These are phyloP conservation scores for Ptychadena robeensis DNA, from an alignment of 2,797 vertebrate species.

Conservation along the genomic window DNA sequence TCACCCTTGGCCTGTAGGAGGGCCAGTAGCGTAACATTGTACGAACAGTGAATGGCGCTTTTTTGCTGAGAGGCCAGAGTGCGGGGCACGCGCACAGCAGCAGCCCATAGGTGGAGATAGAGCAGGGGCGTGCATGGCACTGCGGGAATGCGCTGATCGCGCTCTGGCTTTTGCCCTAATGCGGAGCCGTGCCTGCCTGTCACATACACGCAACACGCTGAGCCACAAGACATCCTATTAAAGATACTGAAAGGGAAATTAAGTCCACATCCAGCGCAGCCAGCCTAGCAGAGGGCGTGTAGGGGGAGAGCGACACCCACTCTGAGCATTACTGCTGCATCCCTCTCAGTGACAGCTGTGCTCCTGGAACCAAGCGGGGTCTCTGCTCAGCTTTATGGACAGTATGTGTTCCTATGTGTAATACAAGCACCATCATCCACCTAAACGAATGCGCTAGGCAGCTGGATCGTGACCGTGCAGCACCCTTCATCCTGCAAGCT, in stretches of 20 bases:
- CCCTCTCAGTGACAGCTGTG: not conserved
- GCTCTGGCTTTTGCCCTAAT: slow-evolving; percentile 47
- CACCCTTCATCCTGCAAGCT: not conserved
- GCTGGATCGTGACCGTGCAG: not conserved
- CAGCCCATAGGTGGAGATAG: not conserved
- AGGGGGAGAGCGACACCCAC: not conserved
- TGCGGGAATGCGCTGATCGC: slow-evolving; percentile 3
- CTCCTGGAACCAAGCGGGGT: too few species aligned
- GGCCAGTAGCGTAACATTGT: too few species aligned
- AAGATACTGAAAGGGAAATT: not conserved
- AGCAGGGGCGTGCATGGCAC: not conserved
- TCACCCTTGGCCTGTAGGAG: too few species aligned
- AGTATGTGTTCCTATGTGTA: not conserved
- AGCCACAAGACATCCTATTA: not conserved
- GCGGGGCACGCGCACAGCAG: not conserved
- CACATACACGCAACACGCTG: slow-evolving; percentile 3
- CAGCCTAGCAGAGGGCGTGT: slow-evolving; percentile 14
- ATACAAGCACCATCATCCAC: not conserved
- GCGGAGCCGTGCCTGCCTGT: slow-evolving; percentile 45
- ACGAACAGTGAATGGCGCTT: too few species aligned
- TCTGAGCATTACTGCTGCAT: not conserved
- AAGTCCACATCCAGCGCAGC: too few species aligned
- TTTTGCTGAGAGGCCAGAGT: not conserved
- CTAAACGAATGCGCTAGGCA: not conserved
- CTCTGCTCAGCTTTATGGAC: too few species aligned